Conservation (phyloP, 2,113 vertebrate species). For the Phrynocephalus versicolor region DNA sequence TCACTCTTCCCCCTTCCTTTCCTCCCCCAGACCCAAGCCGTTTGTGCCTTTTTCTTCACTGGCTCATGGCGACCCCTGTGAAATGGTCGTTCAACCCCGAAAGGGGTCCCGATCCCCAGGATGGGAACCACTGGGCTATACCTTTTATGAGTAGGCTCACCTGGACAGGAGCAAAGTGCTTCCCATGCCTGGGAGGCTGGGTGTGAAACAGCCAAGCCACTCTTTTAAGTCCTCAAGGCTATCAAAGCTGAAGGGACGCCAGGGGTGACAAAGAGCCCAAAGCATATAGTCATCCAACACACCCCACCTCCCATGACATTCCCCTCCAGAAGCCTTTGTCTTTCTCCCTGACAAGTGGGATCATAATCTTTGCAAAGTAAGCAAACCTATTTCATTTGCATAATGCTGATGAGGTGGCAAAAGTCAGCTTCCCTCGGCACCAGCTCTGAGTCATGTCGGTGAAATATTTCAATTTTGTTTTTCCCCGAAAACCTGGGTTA, state of each 20-base stretch:
- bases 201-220: neutral
- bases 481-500: neutral
- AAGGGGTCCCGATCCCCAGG: too few relatives aligned
- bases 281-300: neutral
- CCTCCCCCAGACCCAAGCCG: too few relatives aligned
- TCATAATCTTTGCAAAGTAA: neutral
- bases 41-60: too few relatives aligned
- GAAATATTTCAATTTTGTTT: neutral
- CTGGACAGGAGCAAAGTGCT: neutral
- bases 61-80: too few relatives aligned
- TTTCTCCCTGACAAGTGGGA: neutral
- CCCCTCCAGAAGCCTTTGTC: neutral
- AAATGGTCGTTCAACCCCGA: too few relatives aligned
- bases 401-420: neutral
- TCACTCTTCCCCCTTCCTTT: too few relatives aligned
- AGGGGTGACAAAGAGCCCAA: neutral
- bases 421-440: neutral
- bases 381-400: constrained; percentile 3
- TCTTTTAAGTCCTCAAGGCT: neutral
- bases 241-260: too few relatives aligned
- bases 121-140: too few relatives aligned
- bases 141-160: neutral
- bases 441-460: neutral
- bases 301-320: neutral
- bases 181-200: neutral